Percentiles rank a stretch among this genome's conserved stretches.
These are phyloP conservation scores for Megalopta genalis DNA, from an alignment of 1,140 invertebrate genomes.

Conservation along the genomic window DNA sequence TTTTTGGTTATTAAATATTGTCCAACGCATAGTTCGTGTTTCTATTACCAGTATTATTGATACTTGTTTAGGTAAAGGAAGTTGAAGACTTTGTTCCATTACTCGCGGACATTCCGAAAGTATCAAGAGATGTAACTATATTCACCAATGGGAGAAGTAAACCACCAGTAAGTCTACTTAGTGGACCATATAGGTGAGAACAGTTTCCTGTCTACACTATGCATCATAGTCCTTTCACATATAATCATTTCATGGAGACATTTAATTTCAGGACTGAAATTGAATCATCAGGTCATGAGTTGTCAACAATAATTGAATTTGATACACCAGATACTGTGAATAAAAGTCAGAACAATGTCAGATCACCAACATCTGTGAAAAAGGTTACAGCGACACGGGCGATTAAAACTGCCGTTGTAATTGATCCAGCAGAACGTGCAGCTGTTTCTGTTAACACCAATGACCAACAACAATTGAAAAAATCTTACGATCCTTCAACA, in stretches of 20 bases:
- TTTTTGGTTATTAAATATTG: too few relatives aligned
- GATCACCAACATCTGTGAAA: conserved; percentile 50
- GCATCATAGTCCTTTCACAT: not conserved
- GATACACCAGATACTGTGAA: conserved; percentile 81
- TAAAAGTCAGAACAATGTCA: conserved; percentile 63
- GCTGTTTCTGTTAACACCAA: conserved; percentile 47
- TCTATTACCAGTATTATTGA: not conserved
- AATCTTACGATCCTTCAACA: not conserved
- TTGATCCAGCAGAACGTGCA: conserved; percentile 60
- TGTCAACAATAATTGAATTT: conserved; percentile 85
- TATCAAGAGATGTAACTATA: conserved; percentile 42
- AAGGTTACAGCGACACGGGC: conserved; percentile 39
- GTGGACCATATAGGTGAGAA: conserved; percentile 65
- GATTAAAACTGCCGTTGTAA: conserved; percentile 14
- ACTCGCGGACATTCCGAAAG: conserved; percentile 68
- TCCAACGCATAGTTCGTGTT: too few relatives aligned
- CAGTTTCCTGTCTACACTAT: conserved; percentile 6
- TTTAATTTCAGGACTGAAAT: conserved; percentile 63
- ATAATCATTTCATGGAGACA: not conserved
- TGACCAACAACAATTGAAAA: not conserved
- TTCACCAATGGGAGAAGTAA: conserved; percentile 53
- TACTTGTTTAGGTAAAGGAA: conserved; percentile 45
- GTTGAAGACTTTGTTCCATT: conserved; percentile 59
- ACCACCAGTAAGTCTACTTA: conserved; percentile 69
- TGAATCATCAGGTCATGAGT: conserved; percentile 78